Base-by-base conservation (phyloP, 2,113 vertebrate species). In the Rousettus leschenaultii region DNA sequence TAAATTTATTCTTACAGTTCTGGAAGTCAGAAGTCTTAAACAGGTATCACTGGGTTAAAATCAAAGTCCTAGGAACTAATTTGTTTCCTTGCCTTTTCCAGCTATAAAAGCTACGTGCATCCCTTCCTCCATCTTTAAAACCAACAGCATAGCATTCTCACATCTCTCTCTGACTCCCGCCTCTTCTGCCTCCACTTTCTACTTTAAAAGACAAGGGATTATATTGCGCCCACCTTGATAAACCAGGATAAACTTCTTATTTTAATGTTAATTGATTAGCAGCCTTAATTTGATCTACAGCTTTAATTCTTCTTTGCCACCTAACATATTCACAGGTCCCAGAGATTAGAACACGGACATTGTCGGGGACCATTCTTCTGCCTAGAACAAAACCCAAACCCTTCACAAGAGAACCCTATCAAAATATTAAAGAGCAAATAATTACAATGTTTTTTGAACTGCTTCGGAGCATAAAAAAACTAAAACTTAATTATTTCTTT, bases 401-500 rank as follows among this genome's bases (percentile, higher is more conserved):
- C 40, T 61, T 86, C n/a, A 78, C 18, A 40, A 77, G 19, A 86
- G 16, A 70, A 96, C 30, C 61, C 35, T 65, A 63, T 16, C 57
- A 86, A 96, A 95, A 71, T 35, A 73, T 71, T 95, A 88, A 71
- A 91, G 26, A 94, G 53, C 53, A 88, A 86, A 77, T 59, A 63
- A 94, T 75, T 82, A 30, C 59, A 68, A 70, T 65, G 57, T 28
- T 96, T 93, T 74, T 63, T 94, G 57, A 96, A 96, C 16, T 80
- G 40, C 7, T 40, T 84, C 75, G 33, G 24, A 92, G 55, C 57
- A 95, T 87, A 40, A 43, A 89, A 40, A 10, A 83, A 86, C 48
- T 66, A 87, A 96, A 95, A 78, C 51, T 88, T 96, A 96, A 82
- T 95, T 91, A 93, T 89, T 96, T 90, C 28, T 89, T 95, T 94